phyloP scores from a whole-genome alignment of 2,888 invertebrate genomes.

The Macropis europaea region DNA sequence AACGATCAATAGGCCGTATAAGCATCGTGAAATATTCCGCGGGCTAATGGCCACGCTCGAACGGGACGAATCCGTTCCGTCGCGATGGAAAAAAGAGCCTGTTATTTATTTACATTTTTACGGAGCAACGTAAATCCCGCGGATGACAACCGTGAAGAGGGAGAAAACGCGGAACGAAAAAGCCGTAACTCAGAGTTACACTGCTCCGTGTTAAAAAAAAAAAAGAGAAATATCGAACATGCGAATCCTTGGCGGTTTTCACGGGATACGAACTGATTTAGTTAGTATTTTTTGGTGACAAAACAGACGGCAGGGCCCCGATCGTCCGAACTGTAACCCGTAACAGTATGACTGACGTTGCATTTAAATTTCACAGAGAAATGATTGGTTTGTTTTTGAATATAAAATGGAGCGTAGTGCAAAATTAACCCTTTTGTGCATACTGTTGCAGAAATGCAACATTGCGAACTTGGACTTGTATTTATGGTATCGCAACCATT shows the following conservation, averaged over 20 bases:
- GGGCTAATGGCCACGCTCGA: not conserved
- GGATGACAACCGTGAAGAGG: constrained; percentile 13
- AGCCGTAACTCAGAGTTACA: not conserved
- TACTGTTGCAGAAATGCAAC: no score
- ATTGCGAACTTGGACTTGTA: no score
- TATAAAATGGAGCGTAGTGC: no score
- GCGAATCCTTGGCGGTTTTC: not conserved
- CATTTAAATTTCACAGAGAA: no score
- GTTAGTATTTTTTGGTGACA: no score
- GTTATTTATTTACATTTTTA: constrained; percentile 9
- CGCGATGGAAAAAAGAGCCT: constrained; percentile 13
- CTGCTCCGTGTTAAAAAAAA: not conserved
- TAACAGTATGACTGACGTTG: no score
- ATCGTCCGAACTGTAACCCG: no score
- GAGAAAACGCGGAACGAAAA: not conserved
- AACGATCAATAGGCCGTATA: constrained; percentile 10
- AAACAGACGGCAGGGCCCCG: no score
- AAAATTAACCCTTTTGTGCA: no score
- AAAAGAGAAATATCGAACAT: not conserved
- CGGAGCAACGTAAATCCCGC: constrained; percentile 4
- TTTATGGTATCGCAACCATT: no score
- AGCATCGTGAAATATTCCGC: constrained; percentile 7
- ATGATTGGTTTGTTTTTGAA: no score
- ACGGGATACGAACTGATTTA: not conserved
- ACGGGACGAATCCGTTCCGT: constrained; percentile 4